Base-by-base conservation (phyloP, 1,140 invertebrate species). In the Drosophila ambigua region DNA sequence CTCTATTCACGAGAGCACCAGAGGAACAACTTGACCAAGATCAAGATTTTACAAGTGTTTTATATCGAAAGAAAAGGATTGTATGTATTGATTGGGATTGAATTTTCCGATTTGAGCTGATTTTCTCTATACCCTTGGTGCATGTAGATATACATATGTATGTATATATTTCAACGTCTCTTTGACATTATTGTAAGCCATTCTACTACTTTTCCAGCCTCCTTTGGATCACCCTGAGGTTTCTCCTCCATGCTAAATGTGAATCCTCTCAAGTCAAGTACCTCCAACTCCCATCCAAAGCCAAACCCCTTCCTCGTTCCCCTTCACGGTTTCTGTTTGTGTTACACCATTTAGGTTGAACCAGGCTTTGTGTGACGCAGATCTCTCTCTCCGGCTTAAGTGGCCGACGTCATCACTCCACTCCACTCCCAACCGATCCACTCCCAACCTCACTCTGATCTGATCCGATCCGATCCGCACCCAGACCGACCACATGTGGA, bases 311-410 rank as follows among this genome's bases (percentile, higher is more conserved):
- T 23, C 4, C 28, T 23, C 26, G 51, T 59, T 28, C 24, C 31
- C 39, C 15, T 23, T 23, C 43, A 28, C 41, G 59, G 9, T 53
- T 9, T 66, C 74, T 74, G 61, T 74, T 74, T 74, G 52, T 65
- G 84, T 87, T 64, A 74, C 68, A 84, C 52, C 72, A 83, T 73
- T 84, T 83, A 74, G 66, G 77, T 78, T 81, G 60, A 85, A 73
- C 68, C 78, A 45, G 77, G 59, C 82, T 85, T 66, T 83, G 62
- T 78, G 59, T 67, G 73, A 49, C 54, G 67, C 63, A 69, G 66
- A 69, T 69, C 66, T 74, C 48, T 52, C 61, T 55, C 60, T 54
- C 61, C 46, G 77, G 66, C 61, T 63, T 80, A 81, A 80, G 71
- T 75, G 78, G 77, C 64, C 60, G 50, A 69, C 55, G 79, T 80